Percentiles rank a stretch among this genome's conserved stretches.
phyloP scores from a whole-genome alignment of 2,797 vertebrate genomes.

The Sebastolobus altivelis region DNA sequence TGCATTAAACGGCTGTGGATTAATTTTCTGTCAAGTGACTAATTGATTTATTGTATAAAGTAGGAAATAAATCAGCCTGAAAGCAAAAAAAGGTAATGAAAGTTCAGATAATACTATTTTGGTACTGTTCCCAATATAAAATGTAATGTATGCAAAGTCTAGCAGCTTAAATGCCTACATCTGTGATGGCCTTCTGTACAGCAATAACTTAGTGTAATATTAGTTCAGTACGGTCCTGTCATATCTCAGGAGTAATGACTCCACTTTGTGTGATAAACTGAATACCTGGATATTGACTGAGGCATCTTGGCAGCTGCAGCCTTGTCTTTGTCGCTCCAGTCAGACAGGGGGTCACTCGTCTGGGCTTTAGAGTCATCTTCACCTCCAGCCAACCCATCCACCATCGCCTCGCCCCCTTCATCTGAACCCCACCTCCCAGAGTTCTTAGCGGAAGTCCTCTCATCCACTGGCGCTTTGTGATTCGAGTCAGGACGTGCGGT shows the following conservation, averaged over 20 bases:
- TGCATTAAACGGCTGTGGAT: not conserved
- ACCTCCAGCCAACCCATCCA: slow-evolving; percentile 51
- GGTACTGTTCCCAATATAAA: not conserved
- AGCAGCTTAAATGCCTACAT: too few species aligned
- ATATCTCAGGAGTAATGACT: not conserved
- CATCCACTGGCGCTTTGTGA: slow-evolving; percentile 74
- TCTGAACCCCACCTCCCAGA: slow-evolving; percentile 59
- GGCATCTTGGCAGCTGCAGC: slow-evolving; percentile 82
- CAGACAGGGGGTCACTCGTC: slow-evolving; percentile 70
- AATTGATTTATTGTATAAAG: not conserved
- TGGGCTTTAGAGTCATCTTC: slow-evolving; percentile 77
- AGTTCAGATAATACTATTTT: not conserved
- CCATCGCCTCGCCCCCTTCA: slow-evolving; percentile 59
- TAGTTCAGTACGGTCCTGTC: not conserved
- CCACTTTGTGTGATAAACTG: not conserved
- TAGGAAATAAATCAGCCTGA: not conserved
- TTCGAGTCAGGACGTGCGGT: slow-evolving; percentile 74
- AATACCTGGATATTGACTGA: slow-evolving; percentile 88
- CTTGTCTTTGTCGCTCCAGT: slow-evolving; percentile 87
- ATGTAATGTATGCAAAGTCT: not conserved
- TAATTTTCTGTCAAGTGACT: not conserved
- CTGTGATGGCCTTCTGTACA: not conserved
- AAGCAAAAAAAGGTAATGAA: not conserved
- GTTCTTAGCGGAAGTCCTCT: slow-evolving; percentile 69
- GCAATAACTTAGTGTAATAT: not conserved